Evolutionary conservation across 1,140 invertebrate genomes (phyloP), one percentile per base, ranked within the genome.

Genomic region (Phymorhynchus buccinoides): DNA sequence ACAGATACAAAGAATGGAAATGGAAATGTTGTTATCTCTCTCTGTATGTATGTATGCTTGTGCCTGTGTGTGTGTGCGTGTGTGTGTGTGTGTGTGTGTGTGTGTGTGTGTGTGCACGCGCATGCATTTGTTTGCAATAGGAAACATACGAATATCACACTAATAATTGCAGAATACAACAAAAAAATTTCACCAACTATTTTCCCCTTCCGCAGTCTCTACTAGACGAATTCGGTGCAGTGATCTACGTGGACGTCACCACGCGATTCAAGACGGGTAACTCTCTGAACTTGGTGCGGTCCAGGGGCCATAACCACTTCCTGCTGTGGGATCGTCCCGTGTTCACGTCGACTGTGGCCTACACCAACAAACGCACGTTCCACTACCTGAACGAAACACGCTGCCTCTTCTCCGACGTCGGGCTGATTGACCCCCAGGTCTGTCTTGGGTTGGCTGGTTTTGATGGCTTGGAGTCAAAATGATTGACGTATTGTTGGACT

Each of bases 191-290:
- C 32, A 18, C 32, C 41, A 56, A 3, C 14, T 32, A 35, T 52
- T 16, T 48, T 52, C 56, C 14, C 56, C 42, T 44, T 32, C 22
- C 44, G 30, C 86, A 91, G 89, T 56, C 68, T 4, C 80, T 90
- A 3, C 56, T 92, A 0, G 88, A 90, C 41, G 90, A 92, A 66
- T 89, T 86, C 88, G 91, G 91, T 3, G 89, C 91, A 27, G 89
- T 88, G 0, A 78, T 90, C 12, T 91, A 89, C 85, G 86, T 91
- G 41, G 89, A 90, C 39, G 90, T 90, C 18, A 85, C 88, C 56
- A 88, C 87, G 1, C 56, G 88, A 1, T 84, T 92, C 32, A 89
- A 89, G 77, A 86, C 80, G 41, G 79, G 85, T 7, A 82, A 84
- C 18, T 88, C 90, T 52, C 85, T 89, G 16, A 87, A 88, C 44